Percentiles rank a stretch among this genome's conserved stretches.
Evolutionary conservation across 2,797 vertebrate species (phyloP).

Genomic region (Pseudomugil tenellus): DNA sequence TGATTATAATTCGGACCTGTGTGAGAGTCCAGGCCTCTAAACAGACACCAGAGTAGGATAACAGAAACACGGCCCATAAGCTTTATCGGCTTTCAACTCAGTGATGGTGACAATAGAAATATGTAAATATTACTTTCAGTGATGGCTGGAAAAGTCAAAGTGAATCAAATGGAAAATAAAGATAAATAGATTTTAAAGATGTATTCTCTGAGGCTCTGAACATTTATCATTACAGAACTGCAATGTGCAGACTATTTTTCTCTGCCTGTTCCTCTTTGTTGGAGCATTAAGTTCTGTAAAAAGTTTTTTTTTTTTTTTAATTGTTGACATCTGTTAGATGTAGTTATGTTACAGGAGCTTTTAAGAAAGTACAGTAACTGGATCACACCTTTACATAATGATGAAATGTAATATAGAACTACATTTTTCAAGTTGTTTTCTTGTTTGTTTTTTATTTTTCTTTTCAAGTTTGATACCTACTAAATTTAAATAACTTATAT

Average conservation of each 20-base stretch:
- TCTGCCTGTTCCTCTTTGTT: slow-evolving; percentile 4
- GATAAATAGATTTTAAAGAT: slow-evolving; percentile 15
- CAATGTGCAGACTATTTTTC: slow-evolving; percentile 13
- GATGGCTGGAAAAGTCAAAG: neutral
- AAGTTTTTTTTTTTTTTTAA: neutral
- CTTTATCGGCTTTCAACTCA: slow-evolving; percentile 9
- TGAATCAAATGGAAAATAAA: slow-evolving; percentile 19
- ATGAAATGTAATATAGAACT: no score
- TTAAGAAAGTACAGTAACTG: neutral
- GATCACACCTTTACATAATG: no score
- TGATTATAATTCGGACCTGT: slow-evolving; percentile 13
- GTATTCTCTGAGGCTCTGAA: neutral
- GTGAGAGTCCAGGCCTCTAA: slow-evolving; percentile 9
- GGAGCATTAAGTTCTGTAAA: slow-evolving; percentile 11
- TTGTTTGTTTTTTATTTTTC: no score
- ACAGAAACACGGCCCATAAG: slow-evolving; percentile 16
- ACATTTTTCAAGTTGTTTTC: no score
- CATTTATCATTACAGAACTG: slow-evolving; percentile 25
- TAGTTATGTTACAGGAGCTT: neutral
- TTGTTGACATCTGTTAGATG: neutral
- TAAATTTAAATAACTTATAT: no score
- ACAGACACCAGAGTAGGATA: slow-evolving; percentile 30
- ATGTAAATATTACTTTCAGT: neutral
- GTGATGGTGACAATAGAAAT: slow-evolving; percentile 21
- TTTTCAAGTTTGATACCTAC: no score